These are phyloP conservation scores for Cyphotilapia sp. DNA, from an alignment of 2,113 vertebrate species.

Conservation along the genomic window DNA sequence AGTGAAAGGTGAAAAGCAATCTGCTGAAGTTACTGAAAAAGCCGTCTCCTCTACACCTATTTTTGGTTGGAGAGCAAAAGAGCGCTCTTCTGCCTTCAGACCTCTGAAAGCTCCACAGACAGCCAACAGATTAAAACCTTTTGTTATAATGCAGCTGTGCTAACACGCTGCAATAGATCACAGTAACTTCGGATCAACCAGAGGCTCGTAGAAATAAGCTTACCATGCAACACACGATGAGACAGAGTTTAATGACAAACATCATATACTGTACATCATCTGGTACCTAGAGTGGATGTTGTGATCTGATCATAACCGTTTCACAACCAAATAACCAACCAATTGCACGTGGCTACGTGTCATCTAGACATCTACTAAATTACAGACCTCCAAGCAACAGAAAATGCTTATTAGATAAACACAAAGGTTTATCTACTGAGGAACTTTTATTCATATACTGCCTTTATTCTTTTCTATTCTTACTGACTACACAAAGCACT, in stretches of 20 bases:
- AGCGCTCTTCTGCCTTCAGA: background rate
- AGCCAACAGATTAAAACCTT: background rate
- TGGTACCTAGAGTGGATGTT: background rate
- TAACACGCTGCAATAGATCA: background rate
- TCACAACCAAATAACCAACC: background rate
- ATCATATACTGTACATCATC: background rate
- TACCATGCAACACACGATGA: background rate
- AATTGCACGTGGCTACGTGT: background rate
- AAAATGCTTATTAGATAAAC: background rate
- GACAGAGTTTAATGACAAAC: background rate
- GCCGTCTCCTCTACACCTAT: rapidly evolving
- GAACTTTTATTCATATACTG: background rate
- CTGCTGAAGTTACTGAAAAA: background rate
- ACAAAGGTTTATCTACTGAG: background rate
- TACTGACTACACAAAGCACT: background rate
- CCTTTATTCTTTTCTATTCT: background rate
- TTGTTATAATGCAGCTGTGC: background rate
- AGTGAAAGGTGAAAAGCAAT: background rate
- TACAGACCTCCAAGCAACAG: background rate
- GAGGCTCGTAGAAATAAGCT: background rate
- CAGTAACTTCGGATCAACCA: rapidly evolving
- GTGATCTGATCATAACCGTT: background rate
- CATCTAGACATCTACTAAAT: background rate
- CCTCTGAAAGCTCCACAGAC: background rate
- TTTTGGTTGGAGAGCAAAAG: background rate